Evolutionary conservation across 2,888 invertebrate genomes (phyloP).

Genomic region (Orthosia gracilis): DNA sequence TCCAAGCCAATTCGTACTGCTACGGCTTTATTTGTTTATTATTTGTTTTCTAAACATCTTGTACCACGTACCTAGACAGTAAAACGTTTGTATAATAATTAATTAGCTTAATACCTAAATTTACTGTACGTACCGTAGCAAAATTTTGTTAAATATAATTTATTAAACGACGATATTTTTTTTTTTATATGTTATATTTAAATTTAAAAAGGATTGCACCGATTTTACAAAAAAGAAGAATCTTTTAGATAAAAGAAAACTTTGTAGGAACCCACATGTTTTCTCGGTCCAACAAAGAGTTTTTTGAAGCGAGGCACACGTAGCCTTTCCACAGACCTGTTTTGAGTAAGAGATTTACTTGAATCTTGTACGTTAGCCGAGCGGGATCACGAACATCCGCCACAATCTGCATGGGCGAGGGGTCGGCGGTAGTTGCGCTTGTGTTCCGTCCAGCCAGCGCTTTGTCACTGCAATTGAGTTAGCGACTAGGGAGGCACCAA

Average conservation of each 20-base stretch:
- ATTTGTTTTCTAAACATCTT: constrained; percentile 42
- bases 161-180: no score
- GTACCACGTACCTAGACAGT: neutral
- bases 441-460: constrained; percentile 67
- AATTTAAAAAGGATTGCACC: no score
- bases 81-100: neutral
- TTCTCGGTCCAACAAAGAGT: constrained; percentile 26
- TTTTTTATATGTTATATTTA: no score
- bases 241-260: constrained; percentile 2
- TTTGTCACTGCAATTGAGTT: constrained; percentile 73
- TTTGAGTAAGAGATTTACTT: constrained; percentile 70
- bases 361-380: constrained; percentile 71
- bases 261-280: constrained; percentile 13
- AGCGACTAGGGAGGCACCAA: constrained; percentile 64
- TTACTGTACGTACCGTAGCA: no score
- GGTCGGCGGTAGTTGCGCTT: constrained; percentile 48
- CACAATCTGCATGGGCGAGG: constrained; percentile 70
- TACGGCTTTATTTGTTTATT: constrained; percentile 64
- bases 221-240: neutral
- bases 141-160: no score
- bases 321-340: constrained; percentile 62
- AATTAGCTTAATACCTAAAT: neutral
- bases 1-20: constrained; percentile 72
- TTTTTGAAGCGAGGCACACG: constrained; percentile 43
- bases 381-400: constrained; percentile 64